Evolutionary conservation across 2,888 invertebrate genomes (phyloP).

Genomic region (Meghimatium bilineatum): DNA sequence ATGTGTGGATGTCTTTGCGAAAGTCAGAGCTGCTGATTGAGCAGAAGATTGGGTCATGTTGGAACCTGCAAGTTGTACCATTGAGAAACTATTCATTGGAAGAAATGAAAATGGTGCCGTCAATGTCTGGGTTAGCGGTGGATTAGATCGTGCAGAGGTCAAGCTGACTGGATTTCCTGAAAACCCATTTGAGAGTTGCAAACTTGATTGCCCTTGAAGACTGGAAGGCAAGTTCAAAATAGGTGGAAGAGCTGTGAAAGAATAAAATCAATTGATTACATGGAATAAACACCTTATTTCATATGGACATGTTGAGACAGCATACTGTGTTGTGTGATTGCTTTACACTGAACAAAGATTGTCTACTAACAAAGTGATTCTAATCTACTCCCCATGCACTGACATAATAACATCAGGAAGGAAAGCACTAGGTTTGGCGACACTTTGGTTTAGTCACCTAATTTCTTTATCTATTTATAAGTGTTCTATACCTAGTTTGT

Average conservation of each 20-base stretch:
- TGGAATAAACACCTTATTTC: not conserved
- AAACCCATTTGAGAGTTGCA: not conserved
- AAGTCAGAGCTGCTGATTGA: slow-evolving; percentile 9
- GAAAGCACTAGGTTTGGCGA: too few species aligned
- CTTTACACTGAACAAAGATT: not conserved
- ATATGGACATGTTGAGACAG: not conserved
- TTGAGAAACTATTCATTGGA: not conserved
- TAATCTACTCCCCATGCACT: too few species aligned
- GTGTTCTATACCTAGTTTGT: too few species aligned
- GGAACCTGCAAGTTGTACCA: not conserved
- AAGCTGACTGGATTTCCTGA: not conserved
- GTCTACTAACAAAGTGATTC: not conserved
- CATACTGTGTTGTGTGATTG: not conserved
- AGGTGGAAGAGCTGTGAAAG: not conserved
- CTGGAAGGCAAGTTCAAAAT: not conserved
- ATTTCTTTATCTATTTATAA: too few species aligned
- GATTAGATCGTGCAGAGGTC: not conserved
- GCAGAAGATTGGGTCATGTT: not conserved
- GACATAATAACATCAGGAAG: too few species aligned
- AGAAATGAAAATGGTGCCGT: slow-evolving; percentile 24
- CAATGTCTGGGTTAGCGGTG: not conserved
- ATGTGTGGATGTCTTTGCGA: not conserved
- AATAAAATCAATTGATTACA: slow-evolving; percentile 7
- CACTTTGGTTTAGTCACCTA: too few species aligned
- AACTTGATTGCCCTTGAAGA: not conserved